These are phyloP conservation scores for Stegostoma tigrinum DNA, from an alignment of 2,113 vertebrate species.

Conservation along the genomic window DNA sequence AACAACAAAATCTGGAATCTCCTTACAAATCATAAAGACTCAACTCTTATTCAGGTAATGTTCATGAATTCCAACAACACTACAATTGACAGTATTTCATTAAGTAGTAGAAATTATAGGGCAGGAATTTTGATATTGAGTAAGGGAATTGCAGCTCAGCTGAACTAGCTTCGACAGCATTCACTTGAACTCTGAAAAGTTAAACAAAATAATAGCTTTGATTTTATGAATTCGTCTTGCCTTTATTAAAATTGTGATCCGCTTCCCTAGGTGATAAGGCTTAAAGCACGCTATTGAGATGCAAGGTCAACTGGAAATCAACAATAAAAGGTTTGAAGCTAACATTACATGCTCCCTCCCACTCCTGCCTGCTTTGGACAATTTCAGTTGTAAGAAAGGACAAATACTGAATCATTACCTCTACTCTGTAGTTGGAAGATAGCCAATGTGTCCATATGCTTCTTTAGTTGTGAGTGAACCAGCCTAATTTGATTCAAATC, in stretches of 20 bases:
- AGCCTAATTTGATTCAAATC: neutral
- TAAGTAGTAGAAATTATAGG: neutral
- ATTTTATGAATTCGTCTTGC: neutral
- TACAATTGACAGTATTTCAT: neutral
- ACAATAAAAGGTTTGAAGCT: neutral
- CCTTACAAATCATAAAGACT: neutral
- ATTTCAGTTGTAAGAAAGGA: neutral
- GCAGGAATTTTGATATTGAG: neutral
- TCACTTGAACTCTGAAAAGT: neutral
- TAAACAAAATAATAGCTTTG: neutral
- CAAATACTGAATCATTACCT: neutral
- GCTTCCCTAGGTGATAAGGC: neutral
- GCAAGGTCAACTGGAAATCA: neutral
- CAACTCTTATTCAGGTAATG: neutral
- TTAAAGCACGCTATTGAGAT: neutral
- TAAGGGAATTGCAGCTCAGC: neutral
- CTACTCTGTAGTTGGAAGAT: neutral
- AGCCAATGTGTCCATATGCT: neutral
- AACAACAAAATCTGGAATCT: neutral
- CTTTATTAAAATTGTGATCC: neutral
- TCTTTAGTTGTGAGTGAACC: neutral
- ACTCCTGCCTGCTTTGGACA: neutral
- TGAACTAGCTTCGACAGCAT: neutral
- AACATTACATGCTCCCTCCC: neutral
- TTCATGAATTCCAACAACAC: neutral